phyloP scores from a whole-genome alignment of 2,113 vertebrate species.

The Vanacampus margaritifer region DNA sequence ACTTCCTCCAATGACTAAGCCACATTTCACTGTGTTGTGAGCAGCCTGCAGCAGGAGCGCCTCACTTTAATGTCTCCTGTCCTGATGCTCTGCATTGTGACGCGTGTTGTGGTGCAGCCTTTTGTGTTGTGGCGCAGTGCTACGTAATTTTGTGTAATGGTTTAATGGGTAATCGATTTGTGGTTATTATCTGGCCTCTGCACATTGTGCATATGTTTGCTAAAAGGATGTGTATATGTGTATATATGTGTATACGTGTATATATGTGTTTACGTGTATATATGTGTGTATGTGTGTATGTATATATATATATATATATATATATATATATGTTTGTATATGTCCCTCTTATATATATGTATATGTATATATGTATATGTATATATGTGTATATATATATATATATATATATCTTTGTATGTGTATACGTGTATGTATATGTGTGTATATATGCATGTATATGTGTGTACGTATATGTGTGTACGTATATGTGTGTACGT shows the following conservation, averaged over 20 bases:
- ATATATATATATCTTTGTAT: no score
- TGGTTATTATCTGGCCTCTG: slow-evolving; percentile 64
- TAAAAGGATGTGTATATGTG: slow-evolving; percentile 46
- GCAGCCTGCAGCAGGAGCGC: slow-evolving; percentile 13
- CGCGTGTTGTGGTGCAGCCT: slow-evolving; percentile 29
- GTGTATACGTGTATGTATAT: no score
- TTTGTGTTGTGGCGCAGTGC: slow-evolving; percentile 33
- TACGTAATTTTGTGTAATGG: slow-evolving; percentile 38
- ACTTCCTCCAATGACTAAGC: slow-evolving; percentile 25
- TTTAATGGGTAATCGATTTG: slow-evolving; percentile 75
- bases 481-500: no score
- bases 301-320: no score
- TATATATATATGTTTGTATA: no score
- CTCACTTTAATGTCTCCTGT: slow-evolving; percentile 13
- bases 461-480: no score
- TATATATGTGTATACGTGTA: neutral
- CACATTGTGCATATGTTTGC: slow-evolving; percentile 45
- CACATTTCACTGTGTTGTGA: slow-evolving; percentile 24
- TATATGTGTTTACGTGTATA: neutral
- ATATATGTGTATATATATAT: no score
- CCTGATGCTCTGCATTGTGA: slow-evolving; percentile 8
- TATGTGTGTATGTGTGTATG: no score
- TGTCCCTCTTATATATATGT: no score
- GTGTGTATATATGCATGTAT: no score
- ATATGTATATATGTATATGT: no score